phyloP scores from a whole-genome alignment of 2,113 vertebrate genomes.

The Melanotaenia duboulayi region DNA sequence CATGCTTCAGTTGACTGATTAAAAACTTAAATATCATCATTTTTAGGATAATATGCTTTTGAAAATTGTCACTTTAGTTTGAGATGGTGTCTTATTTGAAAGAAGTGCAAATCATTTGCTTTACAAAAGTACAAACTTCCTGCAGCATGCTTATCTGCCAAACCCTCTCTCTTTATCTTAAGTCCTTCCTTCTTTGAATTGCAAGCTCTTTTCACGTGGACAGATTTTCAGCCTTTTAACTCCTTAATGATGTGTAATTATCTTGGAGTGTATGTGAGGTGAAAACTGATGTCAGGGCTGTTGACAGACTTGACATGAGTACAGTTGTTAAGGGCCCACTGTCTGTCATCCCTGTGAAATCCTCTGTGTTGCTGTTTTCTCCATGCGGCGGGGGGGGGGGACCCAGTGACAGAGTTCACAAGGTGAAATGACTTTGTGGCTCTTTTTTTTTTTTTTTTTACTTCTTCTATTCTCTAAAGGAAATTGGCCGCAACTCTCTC shows the following conservation, averaged over 20 bases:
- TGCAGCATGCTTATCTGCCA: slow-evolving; percentile 22
- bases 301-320: slow-evolving; percentile 52
- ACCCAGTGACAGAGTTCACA: slow-evolving; percentile 52
- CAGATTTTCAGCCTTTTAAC: slow-evolving; percentile 39
- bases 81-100: slow-evolving; percentile 28
- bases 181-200: slow-evolving; percentile 15
- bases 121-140: slow-evolving; percentile 22
- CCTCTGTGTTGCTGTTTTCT: slow-evolving; percentile 5
- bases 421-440: slow-evolving; percentile 47
- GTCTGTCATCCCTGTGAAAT: slow-evolving; percentile 39
- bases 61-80: slow-evolving; percentile 33
- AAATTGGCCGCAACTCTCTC: slow-evolving; percentile 29
- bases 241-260: slow-evolving; percentile 69
- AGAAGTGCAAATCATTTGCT: slow-evolving; percentile 12
- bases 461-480: slow-evolving; percentile 21
- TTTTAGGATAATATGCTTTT: slow-evolving; percentile 25
- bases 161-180: neutral
- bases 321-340: slow-evolving; percentile 24
- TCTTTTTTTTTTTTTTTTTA: no score
- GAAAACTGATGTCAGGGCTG: slow-evolving; percentile 46
- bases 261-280: slow-evolving; percentile 59
- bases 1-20: slow-evolving; percentile 49
- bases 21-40: slow-evolving; percentile 50
- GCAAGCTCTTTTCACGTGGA: slow-evolving; percentile 33
- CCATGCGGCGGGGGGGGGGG: neutral